Evolutionary conservation across 2,888 invertebrate species (phyloP).

Genomic region (Osmoderma eremita): DNA sequence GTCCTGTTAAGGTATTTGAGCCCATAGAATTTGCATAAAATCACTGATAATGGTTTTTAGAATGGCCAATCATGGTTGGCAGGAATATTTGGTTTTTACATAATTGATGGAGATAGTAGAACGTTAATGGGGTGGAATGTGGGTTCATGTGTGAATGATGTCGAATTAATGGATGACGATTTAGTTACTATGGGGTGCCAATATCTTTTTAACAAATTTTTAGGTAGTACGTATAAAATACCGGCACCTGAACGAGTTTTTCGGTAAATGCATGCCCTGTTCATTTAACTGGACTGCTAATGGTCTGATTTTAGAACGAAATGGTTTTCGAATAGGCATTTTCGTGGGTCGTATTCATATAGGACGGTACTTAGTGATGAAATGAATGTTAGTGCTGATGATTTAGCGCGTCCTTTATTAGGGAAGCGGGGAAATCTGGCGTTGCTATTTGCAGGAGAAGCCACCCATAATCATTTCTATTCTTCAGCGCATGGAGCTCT

Average conservation of each 20-base stretch:
- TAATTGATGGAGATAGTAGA: constrained; percentile 71
- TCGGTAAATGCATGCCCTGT: constrained; percentile 51
- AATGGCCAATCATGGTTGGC: constrained; percentile 69
- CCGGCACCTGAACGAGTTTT: constrained; percentile 62
- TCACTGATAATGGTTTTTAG: constrained; percentile 48
- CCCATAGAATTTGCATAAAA: not conserved
- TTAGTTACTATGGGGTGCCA: constrained; percentile 67
- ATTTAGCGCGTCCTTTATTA: constrained; percentile 69
- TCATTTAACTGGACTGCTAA: not conserved
- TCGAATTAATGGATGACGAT: constrained; percentile 70
- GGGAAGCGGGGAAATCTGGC: constrained; percentile 62
- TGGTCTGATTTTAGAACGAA: constrained; percentile 68
- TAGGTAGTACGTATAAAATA: constrained; percentile 65
- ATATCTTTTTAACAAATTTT: constrained; percentile 67
- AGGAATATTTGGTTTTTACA: constrained; percentile 75
- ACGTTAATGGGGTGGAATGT: constrained; percentile 78
- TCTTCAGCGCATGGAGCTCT: constrained; percentile 70
- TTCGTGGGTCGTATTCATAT: constrained; percentile 78
- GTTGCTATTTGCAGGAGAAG: constrained; percentile 73
- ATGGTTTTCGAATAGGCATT: constrained; percentile 77
- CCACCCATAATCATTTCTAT: constrained; percentile 64
- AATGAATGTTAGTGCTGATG: constrained; percentile 64
- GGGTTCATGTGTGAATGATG: constrained; percentile 70
- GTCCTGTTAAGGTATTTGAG: constrained; percentile 49
- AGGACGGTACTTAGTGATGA: constrained; percentile 67